Conservation (phyloP, 2,888 invertebrate genomes). For the Idaea dimidiata region DNA sequence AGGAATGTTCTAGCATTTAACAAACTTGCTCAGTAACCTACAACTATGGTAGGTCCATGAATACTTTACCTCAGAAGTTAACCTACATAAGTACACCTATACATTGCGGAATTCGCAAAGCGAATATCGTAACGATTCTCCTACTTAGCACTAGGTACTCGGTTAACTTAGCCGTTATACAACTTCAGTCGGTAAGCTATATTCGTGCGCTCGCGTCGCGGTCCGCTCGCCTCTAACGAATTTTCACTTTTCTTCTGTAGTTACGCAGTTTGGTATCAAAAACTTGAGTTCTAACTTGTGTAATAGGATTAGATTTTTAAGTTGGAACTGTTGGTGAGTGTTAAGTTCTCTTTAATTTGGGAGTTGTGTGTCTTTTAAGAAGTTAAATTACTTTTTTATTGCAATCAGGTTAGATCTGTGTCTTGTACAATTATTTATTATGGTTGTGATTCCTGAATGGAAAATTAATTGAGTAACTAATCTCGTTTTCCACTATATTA, state of each 20-base stretch:
- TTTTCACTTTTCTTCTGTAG: slow-evolving; percentile 41
- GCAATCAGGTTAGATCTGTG: background rate
- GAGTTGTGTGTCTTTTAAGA: background rate
- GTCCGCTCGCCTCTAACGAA: slow-evolving; percentile 32
- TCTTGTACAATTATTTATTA: background rate
- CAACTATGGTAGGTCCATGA: too few relatives aligned
- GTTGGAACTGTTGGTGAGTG: background rate
- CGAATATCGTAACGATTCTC: slow-evolving; percentile 26
- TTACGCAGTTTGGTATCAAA: background rate
- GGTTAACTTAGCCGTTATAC: slow-evolving; percentile 42
- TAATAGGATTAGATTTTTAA: background rate
- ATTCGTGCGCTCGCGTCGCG: slow-evolving; percentile 44
- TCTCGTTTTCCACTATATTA: too few relatives aligned
- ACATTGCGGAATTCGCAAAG: slow-evolving; percentile 9
- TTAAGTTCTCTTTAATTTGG: background rate
- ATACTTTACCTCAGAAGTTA: background rate
- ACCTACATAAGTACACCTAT: background rate
- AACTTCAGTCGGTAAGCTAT: slow-evolving; percentile 44
- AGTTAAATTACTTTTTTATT: background rate
- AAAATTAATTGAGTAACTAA: background rate
- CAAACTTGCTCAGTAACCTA: too few relatives aligned
- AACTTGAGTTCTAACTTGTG: background rate
- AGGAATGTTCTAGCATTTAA: too few relatives aligned
- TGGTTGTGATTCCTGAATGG: background rate
- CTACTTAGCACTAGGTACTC: slow-evolving; percentile 35